A percentile compares a stretch with the other conserved stretches of the same genome.
phyloP scores from a whole-genome alignment of 1,140 invertebrate genomes.

The Drosophila bipectinata region DNA sequence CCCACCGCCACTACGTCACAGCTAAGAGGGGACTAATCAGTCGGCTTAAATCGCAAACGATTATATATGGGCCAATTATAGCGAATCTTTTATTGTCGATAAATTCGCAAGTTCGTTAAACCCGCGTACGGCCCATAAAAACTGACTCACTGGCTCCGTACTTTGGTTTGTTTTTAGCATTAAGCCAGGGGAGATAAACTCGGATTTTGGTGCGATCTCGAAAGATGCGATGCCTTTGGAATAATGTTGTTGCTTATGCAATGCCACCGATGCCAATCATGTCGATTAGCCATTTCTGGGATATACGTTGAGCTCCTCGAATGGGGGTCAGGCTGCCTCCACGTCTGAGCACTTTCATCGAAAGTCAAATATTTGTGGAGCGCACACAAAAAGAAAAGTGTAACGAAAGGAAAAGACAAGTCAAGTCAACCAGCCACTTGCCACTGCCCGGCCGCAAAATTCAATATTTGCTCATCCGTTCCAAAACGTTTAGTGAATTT shows the following conservation, averaged over 20 bases:
- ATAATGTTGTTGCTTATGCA: slow-evolving; percentile 58
- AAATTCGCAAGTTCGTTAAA: slow-evolving; percentile 77
- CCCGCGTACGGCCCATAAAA: slow-evolving; percentile 41
- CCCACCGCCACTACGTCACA: slow-evolving; percentile 56
- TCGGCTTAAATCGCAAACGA: slow-evolving; percentile 55
- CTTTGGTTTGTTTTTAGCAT: slow-evolving; percentile 38
- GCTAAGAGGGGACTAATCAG: slow-evolving; percentile 30
- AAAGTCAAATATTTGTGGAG: slow-evolving; percentile 78
- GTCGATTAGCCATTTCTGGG: slow-evolving; percentile 59
- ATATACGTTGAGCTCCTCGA: slow-evolving; percentile 23
- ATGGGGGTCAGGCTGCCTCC: slow-evolving; percentile 67
- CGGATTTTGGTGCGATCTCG: slow-evolving; percentile 50
- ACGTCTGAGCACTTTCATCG: slow-evolving; percentile 72
- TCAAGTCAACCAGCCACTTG: background rate
- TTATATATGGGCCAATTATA: slow-evolving; percentile 72
- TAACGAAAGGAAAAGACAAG: slow-evolving; percentile 72
- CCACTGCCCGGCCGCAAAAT: slow-evolving; percentile 38
- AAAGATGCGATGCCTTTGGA: slow-evolving; percentile 36
- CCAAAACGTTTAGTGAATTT: slow-evolving; percentile 44
- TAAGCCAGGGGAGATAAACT: background rate
- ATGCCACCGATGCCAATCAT: slow-evolving; percentile 64
- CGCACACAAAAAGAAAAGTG: slow-evolving; percentile 67
- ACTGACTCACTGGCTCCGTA: slow-evolving; percentile 43
- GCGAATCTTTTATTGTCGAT: slow-evolving; percentile 73
- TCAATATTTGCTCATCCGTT: slow-evolving; percentile 72